A percentile compares a stretch with the other conserved stretches of the same genome.
These are phyloP conservation scores for Laupala kohalensis DNA, from an alignment of 1,140 invertebrate species.

Conservation along the genomic window DNA sequence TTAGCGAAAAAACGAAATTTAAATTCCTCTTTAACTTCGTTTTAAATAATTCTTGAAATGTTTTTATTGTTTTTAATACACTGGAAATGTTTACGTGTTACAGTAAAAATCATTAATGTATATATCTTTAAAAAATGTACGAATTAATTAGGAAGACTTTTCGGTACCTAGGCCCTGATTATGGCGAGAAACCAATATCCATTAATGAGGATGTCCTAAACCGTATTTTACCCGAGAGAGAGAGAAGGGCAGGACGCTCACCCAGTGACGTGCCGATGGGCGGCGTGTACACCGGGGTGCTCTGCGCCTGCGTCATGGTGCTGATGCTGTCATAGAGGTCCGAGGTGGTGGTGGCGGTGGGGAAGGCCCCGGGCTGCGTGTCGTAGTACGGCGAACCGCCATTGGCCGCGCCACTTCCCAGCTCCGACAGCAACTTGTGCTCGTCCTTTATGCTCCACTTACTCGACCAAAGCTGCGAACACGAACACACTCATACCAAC, in stretches of 20 bases:
- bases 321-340: conserved; percentile 60
- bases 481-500: conserved; percentile 8
- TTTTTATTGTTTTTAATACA: no score
- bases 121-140: no score
- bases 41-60: no score
- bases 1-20: no score
- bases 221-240: no score
- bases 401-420: conserved; percentile 43
- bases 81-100: no score
- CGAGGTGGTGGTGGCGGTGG: conserved; percentile 40
- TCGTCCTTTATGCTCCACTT: conserved; percentile 84
- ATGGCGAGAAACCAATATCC: no score
- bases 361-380: conserved; percentile 37
- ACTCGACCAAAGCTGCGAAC: conserved; percentile 61
- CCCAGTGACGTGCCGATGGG: conserved; percentile 40
- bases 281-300: conserved; percentile 56
- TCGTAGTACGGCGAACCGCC: conserved; percentile 44
- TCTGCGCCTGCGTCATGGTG: conserved; percentile 57
- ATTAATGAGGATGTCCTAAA: no score
- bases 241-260: conserved; percentile 13
- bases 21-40: no score
- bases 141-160: no score
- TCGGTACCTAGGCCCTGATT: no score
- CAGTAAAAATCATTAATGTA: no score
- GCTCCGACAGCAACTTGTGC: conserved; percentile 68